phyloP scores from a whole-genome alignment of 2,113 vertebrate genomes.

The Mesembrinibis cayennensis region DNA sequence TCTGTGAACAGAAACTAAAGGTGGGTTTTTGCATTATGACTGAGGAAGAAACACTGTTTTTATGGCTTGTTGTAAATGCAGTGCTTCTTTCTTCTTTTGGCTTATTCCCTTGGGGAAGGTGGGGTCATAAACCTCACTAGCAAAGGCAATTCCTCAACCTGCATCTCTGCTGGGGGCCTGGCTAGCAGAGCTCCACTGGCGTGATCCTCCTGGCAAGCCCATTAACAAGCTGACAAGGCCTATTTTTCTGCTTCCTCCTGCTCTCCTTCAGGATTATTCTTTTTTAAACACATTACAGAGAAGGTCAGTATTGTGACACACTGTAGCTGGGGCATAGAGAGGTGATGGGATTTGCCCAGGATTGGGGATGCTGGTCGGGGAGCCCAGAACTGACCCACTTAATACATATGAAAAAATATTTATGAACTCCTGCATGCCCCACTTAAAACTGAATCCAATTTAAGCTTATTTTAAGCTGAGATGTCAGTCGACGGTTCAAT shows the following conservation, averaged over 20 bases:
- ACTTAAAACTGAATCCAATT: background rate
- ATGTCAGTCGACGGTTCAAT: fast-evolving
- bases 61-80: background rate
- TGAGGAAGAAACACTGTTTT: background rate
- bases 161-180: background rate
- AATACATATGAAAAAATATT: background rate
- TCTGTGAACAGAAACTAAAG: background rate
- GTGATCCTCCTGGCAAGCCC: background rate
- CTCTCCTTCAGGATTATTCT: background rate
- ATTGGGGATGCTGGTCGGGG: background rate
- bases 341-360: background rate
- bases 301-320: background rate
- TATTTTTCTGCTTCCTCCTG: background rate
- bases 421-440: background rate
- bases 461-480: background rate
- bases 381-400: background rate
- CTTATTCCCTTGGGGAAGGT: background rate
- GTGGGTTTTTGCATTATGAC: background rate
- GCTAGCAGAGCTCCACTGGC: background rate
- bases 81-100: background rate
- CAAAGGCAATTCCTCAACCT: background rate
- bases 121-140: background rate
- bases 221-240: background rate
- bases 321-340: background rate
- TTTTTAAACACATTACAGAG: background rate